A percentile compares a stretch with the other conserved stretches of the same genome.
phyloP scores from a whole-genome alignment of 2,888 invertebrate species.

The Tetranychus piercei region DNA sequence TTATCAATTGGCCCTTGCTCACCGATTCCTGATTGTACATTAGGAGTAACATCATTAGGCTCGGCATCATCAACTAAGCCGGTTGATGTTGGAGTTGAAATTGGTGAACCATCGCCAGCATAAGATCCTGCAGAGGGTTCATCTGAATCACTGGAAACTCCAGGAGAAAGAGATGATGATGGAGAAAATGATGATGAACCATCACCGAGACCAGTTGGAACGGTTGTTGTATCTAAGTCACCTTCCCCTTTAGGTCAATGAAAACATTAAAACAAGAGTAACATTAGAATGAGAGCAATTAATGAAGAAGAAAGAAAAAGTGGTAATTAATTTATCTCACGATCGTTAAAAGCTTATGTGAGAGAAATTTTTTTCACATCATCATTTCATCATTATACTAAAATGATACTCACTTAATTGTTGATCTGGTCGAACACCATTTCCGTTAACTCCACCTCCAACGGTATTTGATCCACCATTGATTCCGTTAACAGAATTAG shows the following conservation, averaged over 20 bases:
- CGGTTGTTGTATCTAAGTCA: not conserved
- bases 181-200: not conserved
- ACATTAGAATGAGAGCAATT: not conserved
- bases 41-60: not conserved
- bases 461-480: not conserved
- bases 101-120: constrained; percentile 20
- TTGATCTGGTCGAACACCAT: not conserved
- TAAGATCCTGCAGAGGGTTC: constrained; percentile 41
- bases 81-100: not conserved
- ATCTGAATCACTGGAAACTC: constrained; percentile 44
- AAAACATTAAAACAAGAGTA: not conserved
- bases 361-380: not conserved
- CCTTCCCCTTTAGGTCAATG: not conserved
- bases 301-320: not conserved
- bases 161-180: constrained; percentile 24
- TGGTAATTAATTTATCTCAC: not conserved
- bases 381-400: not conserved
- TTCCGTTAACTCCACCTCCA: not conserved
- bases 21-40: not conserved
- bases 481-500: constrained; percentile 3
- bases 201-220: not conserved
- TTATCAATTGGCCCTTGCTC: not conserved
- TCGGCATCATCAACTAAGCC: not conserved
- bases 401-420: not conserved
- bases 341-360: not conserved